phyloP scores from a whole-genome alignment of 2,113 vertebrate species.

The Aphyosemion australe region DNA sequence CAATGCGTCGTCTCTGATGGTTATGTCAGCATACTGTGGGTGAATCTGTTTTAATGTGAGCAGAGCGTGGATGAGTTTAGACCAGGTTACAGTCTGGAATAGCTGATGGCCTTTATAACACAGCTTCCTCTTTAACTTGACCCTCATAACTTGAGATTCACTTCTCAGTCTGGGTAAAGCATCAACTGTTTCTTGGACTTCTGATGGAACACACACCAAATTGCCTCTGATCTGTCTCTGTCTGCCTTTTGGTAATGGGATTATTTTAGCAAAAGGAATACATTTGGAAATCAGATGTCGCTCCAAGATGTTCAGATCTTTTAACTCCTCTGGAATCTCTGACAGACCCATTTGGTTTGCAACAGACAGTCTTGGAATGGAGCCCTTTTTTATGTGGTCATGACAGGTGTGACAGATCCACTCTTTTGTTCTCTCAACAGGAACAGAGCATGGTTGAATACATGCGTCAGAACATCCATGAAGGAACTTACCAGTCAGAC shows the following conservation, averaged over 20 bases:
- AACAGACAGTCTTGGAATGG: slow-evolving; percentile 17
- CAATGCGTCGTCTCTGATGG: slow-evolving; percentile 7
- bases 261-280: slow-evolving; percentile 20
- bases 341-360: slow-evolving; percentile 8
- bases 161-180: slow-evolving; percentile 21
- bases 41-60: slow-evolving; percentile 29
- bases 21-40: slow-evolving; percentile 24
- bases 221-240: slow-evolving; percentile 24
- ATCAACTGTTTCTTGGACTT: slow-evolving; percentile 31
- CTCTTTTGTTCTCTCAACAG: slow-evolving; percentile 9
- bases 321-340: slow-evolving; percentile 20
- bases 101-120: slow-evolving; percentile 40
- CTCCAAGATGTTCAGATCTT: slow-evolving; percentile 39
- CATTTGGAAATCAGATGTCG: slow-evolving; percentile 36
- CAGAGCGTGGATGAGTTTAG: slow-evolving; percentile 31
- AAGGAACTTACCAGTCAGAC: too few relatives aligned
- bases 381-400: neutral
- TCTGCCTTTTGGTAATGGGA: slow-evolving; percentile 33
- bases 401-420: slow-evolving; percentile 20
- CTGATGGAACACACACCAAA: slow-evolving; percentile 38
- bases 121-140: slow-evolving; percentile 31
- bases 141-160: slow-evolving; percentile 34
- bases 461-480: too few relatives aligned
- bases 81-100: slow-evolving; percentile 37
- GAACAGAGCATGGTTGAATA: neutral